Evolutionary conservation across 2,888 invertebrate species (phyloP).

Genomic region (Pristionchus entomophagus): DNA sequence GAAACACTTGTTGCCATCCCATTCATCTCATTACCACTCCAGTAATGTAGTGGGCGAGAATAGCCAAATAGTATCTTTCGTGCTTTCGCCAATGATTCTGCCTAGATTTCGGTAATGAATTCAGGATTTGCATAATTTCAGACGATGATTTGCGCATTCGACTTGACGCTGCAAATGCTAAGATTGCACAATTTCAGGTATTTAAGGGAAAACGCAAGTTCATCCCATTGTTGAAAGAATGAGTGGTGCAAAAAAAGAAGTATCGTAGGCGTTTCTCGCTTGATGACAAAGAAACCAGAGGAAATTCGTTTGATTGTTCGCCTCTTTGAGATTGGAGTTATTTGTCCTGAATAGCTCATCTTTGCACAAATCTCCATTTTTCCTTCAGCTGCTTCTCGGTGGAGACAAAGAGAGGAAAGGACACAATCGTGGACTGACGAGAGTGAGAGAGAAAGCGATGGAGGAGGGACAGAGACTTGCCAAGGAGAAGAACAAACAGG

Average conservation of each 20-base stretch:
- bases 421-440: not conserved
- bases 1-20: not conserved
- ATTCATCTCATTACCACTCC: not conserved
- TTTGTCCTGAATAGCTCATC: no score
- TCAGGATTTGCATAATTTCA: no score
- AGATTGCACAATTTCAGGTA: slow-evolving; percentile 36
- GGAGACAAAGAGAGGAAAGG: slow-evolving; percentile 6
- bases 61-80: not conserved
- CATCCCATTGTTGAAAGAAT: no score
- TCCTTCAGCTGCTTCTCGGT: slow-evolving; percentile 17
- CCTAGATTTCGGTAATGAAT: no score
- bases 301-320: no score
- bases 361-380: no score
- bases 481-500: slow-evolving; percentile 40
- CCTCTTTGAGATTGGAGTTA: no score
- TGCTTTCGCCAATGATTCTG: not conserved
- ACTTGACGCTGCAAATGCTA: slow-evolving; percentile 21
- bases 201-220: no score
- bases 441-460: slow-evolving; percentile 38
- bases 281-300: no score
- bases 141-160: slow-evolving; percentile 38
- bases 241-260: no score
- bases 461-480: slow-evolving; percentile 41
- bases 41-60: slow-evolving; percentile 14
- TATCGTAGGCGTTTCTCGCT: no score